A percentile compares a stretch with the other conserved stretches of the same genome.
These are phyloP conservation scores for Megaceryle alcyon DNA, from an alignment of 2,797 vertebrate genomes.

Conservation along the genomic window DNA sequence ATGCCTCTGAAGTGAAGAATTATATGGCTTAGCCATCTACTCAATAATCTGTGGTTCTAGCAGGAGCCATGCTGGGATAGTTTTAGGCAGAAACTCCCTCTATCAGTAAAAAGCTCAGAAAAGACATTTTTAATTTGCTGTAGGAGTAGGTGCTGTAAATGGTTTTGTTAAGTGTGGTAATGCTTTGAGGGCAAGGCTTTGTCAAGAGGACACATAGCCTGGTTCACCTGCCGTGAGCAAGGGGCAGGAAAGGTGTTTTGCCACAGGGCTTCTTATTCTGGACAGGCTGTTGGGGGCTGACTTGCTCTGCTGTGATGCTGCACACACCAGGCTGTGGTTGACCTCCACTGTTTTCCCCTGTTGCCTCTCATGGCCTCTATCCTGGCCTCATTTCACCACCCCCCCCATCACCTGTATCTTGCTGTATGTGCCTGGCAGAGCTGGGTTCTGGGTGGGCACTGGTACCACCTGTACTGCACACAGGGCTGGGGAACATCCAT, in stretches of 20 bases:
- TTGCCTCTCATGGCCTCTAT: neutral
- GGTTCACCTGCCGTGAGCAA: neutral
- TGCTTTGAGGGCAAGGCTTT: neutral
- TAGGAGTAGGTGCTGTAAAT: neutral
- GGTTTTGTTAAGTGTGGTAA: neutral
- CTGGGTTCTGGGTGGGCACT: neutral
- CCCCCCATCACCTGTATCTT: neutral
- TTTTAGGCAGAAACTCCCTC: neutral
- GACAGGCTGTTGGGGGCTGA: neutral
- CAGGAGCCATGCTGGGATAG: neutral
- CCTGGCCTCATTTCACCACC: neutral
- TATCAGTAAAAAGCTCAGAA: neutral
- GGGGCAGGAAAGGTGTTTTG: neutral
- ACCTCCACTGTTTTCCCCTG: neutral
- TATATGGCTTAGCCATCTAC: neutral
- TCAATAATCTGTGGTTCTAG: neutral
- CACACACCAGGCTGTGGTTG: neutral
- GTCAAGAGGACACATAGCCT: neutral
- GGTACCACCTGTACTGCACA: neutral
- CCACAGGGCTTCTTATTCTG: neutral
- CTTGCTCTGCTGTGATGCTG: neutral
- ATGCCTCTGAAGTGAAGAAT: neutral
- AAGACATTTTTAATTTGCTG: neutral
- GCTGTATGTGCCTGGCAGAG: fast-evolving
- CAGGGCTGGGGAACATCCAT: neutral